Evolutionary conservation across 64 coral and sea anemone genomes (phyloP), one percentile per base, ranked within the genome.

Genomic region (Pachyseris speciosa): DNA sequence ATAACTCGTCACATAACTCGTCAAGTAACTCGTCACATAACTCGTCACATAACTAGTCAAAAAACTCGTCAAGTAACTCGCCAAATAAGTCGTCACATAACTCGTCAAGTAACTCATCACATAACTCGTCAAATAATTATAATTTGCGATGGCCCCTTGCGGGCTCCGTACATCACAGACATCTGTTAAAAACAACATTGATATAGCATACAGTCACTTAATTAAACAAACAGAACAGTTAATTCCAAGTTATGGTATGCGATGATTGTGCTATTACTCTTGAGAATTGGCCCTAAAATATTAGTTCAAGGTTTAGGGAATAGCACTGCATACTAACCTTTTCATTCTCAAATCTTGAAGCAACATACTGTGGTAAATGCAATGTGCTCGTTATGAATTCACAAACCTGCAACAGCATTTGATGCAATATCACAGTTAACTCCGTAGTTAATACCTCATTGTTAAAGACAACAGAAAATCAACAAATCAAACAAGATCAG

Each of bases 281-380:
- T 79, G 28, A 22, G 41, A 36, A 22, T 40, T 81, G 34, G 16
- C 24, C 0, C 32, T 22, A 32, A 31, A 31, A 33, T 38, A n/a
- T 75, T 59, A 25, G 49, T 87, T 2, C 38, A 84, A 87, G 84
- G 72, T 69, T 87, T 72, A 74, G 49, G 67, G 69, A 75, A 51
- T 85, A 64, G 37, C 43, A 40, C 85, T 43, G n/a, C n/a, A 42
- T 53, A 60, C 78, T 83, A 57, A 61, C 78, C 51, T 83, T 59
- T 83, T 60, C 78, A 83, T 53, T 19, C 30, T 61, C 36, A 83
- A 83, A 59, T 83, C 78, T 72, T 55, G 69, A 88, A 52, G 85
- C 85, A n/a, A 88, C 67, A 74, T 88, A 88, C 85, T 72, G 47
- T 49, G 85, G 67, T 88, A 75, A 88, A n/a, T 74, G n/a, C 85